Percentiles rank a stretch among this genome's conserved stretches.
phyloP scores from a whole-genome alignment of 2,113 vertebrate genomes.

The Eolophus roseicapilla region DNA sequence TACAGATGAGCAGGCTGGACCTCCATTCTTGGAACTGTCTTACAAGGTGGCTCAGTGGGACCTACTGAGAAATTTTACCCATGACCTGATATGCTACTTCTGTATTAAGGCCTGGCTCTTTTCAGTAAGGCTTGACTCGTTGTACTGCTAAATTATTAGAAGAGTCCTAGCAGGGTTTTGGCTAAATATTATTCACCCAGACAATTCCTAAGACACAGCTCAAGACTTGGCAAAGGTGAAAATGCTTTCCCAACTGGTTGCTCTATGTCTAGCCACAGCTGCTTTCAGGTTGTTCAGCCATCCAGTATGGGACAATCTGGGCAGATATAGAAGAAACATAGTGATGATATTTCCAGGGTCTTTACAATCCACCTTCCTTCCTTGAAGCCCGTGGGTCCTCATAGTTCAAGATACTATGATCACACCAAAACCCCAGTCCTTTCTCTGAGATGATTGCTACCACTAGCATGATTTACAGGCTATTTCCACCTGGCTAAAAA shows the following conservation, averaged over 20 bases:
- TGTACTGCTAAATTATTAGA: background rate
- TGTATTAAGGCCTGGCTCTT: background rate
- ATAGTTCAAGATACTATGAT: background rate
- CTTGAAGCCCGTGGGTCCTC: background rate
- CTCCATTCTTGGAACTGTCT: background rate
- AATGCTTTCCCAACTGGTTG: accelerated
- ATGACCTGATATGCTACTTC: background rate
- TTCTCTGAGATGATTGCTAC: background rate
- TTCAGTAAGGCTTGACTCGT: background rate
- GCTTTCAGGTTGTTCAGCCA: background rate
- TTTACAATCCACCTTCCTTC: background rate
- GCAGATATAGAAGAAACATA: background rate
- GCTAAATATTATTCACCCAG: background rate
- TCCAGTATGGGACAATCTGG: background rate
- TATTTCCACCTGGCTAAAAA: background rate
- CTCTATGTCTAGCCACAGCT: background rate
- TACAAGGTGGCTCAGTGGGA: background rate
- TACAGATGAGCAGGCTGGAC: background rate
- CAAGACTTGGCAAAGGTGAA: background rate
- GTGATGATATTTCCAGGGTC: background rate
- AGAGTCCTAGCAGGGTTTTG: background rate
- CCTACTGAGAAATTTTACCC: background rate
- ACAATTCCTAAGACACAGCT: background rate
- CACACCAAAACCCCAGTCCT: background rate
- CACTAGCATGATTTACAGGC: background rate